Evolutionary conservation across 2,113 vertebrate species (phyloP), one percentile per base, ranked within the genome.

Genomic region (Coptodon rendalli): DNA sequence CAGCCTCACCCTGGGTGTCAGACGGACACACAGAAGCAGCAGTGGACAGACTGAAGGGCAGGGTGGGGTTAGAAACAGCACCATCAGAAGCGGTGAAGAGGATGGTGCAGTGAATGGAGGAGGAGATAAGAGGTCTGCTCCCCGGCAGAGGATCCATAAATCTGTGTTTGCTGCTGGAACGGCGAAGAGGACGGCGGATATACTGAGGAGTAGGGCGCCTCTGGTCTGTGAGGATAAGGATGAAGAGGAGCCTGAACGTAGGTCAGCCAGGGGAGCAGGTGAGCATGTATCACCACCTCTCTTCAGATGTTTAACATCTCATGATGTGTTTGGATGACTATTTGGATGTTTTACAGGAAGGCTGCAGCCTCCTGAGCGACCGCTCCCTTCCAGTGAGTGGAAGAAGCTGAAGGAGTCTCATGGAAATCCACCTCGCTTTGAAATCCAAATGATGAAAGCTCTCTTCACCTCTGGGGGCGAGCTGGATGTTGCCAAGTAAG

Each of bases 381-480:
- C 98, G 5, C 94, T 99, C 53, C 95, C 91, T 83, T 53, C 88
- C 34, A 91, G 95, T 3, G 97, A 98, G 29, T 99, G 99, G 99
- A 95, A 85, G 68, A 93, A 93, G 31, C 86, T 98, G 38, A 97
- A 92, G 83, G 96, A 95, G 80, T 89, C 91, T 63, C 94, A 86
- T 76, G 66, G 9, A 2, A 89, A 81, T 40, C 83, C 76, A 3
- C 53, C 83, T 16, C 81, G 86, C 31, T 99, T 99, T 93, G 97
- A 97, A 86, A 76, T 95, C 16, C 88, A 90, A 78, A 97, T 98
- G 94, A 95, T 97, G 88, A 36, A 27, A 6, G 85, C 40, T 3
- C 94, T 99, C 94, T 27, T 97, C 8, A 29, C 1, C 1, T 59
- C 10, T 4, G 81, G 81, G 22, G 93, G 95, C n/a, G 89, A 97